Evolutionary conservation across 2,888 invertebrate genomes (phyloP), one percentile per base, ranked within the genome.

Genomic region (Vandiemenella viatica): DNA sequence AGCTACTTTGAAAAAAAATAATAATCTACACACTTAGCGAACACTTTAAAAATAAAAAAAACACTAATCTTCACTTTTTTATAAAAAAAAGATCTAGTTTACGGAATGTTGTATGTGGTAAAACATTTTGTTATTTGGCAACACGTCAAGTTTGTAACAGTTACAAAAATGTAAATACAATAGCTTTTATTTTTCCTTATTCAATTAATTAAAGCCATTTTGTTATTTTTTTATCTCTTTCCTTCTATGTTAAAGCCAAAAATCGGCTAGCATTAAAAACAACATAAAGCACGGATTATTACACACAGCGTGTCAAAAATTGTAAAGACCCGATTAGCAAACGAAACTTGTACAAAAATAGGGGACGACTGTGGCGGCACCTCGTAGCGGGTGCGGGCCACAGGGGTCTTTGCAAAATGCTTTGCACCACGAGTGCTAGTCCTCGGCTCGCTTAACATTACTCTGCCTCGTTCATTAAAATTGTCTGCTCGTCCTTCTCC

Each of bases 111-210:
- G 62, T 61, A 61, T 61, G 62, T 61, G 62, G 62, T 59, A 55
- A 65, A 59, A 62, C 64, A 63, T 61, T 59, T 61, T 66, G 68
- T 69, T 68, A 68, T 69, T 69, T 69, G 69, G 68, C 68, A 68
- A 68, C 66, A 64, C 46, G 54, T 58, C 56, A 50, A 55, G 56
- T 52, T 48, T 50, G 41, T 44, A 37, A 23, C 37, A 50, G 41
- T 47, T 47, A 47, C 43, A 50, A 37, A 45, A 32, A 48, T 32
- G 45, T 51, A 54, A 45, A 43, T 49, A 54, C 45, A 52, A 32
- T 50, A 45, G 48, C 45, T 44, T 44, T 42, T 53, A 26, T 53
- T 51, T 50, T 51, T 50, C 52, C 52, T 53, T 56, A 47, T 55
- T 56, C 53, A 57, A 57, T 57, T 58, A 58, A 58, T 58, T 59